These are phyloP conservation scores for Meiosimyza decipiens DNA, from an alignment of 2,888 invertebrate genomes.

Conservation along the genomic window DNA sequence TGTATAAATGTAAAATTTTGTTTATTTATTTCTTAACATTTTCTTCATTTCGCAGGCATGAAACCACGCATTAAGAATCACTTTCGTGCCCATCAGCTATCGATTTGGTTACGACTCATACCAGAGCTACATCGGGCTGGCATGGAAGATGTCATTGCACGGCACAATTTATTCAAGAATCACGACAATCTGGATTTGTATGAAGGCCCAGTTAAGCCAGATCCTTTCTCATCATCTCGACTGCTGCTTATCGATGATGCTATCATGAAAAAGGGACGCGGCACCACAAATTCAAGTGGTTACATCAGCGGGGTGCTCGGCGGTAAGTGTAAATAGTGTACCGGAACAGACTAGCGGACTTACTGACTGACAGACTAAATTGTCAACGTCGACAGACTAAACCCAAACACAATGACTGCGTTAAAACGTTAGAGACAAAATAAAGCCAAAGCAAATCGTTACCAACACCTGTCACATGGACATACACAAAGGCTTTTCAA, in stretches of 20 bases:
- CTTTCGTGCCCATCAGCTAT: constrained; percentile 93
- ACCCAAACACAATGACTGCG: not conserved
- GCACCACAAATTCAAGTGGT: constrained; percentile 54
- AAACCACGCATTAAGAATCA: constrained; percentile 92
- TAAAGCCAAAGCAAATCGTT: not conserved
- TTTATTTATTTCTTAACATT: not conserved
- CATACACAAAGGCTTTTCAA: too few species aligned
- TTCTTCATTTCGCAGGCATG: constrained; percentile 74
- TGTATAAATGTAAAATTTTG: constrained; percentile 15
- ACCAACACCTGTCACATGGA: too few species aligned
- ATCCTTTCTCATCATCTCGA: constrained; percentile 72
- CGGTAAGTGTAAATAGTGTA: constrained; percentile 55
- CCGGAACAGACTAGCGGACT: too few species aligned
- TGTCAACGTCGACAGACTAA: too few species aligned
- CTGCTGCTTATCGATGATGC: constrained; percentile 64
- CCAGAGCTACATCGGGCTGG: constrained; percentile 90
- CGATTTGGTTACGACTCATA: constrained; percentile 93
- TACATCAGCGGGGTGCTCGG: constrained; percentile 61
- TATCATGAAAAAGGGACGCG: constrained; percentile 60
- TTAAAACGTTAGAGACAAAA: not conserved
- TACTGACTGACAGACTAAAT: not conserved
- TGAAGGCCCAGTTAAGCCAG: constrained; percentile 88
- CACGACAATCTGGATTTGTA: constrained; percentile 90
- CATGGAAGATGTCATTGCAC: constrained; percentile 87
- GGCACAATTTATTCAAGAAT: constrained; percentile 90